phyloP scores from a whole-genome alignment of 2,113 vertebrate genomes.

The Origma solitaria region DNA sequence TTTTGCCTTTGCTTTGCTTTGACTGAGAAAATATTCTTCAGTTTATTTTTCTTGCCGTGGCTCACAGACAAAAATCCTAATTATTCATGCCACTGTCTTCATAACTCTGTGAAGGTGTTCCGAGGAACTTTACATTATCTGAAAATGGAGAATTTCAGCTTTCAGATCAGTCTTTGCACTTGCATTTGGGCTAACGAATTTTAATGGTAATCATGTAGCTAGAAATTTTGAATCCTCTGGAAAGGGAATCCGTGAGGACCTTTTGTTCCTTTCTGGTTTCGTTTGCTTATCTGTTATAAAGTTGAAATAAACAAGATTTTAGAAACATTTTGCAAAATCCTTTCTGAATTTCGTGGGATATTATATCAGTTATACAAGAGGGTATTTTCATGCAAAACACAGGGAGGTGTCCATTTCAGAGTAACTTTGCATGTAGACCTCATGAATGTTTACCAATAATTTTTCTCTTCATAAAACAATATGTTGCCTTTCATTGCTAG shows the following conservation, averaged over 20 bases:
- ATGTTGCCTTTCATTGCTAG: not conserved
- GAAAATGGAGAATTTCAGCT: not conserved
- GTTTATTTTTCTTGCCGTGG: not conserved
- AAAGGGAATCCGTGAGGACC: not conserved
- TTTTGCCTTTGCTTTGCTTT: not conserved
- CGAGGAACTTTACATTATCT: not conserved
- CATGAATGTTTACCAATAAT: not conserved
- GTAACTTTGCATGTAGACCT: not conserved
- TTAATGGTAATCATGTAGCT: not conserved
- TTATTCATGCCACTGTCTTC: not conserved
- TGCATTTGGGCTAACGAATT: rapidly evolving
- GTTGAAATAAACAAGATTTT: not conserved
- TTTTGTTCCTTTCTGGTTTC: not conserved
- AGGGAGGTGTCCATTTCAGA: not conserved
- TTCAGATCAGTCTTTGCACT: not conserved
- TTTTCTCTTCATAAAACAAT: not conserved
- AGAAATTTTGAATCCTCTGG: not conserved
- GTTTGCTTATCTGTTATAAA: not conserved
- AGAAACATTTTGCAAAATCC: not conserved
- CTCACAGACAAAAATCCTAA: not conserved
- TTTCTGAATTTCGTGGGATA: not conserved
- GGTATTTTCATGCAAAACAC: not conserved
- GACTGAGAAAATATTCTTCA: not conserved
- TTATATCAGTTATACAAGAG: not conserved
- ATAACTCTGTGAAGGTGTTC: not conserved